phyloP scores from a whole-genome alignment of 2,113 vertebrate genomes.

The Prionailurus bengalensis region DNA sequence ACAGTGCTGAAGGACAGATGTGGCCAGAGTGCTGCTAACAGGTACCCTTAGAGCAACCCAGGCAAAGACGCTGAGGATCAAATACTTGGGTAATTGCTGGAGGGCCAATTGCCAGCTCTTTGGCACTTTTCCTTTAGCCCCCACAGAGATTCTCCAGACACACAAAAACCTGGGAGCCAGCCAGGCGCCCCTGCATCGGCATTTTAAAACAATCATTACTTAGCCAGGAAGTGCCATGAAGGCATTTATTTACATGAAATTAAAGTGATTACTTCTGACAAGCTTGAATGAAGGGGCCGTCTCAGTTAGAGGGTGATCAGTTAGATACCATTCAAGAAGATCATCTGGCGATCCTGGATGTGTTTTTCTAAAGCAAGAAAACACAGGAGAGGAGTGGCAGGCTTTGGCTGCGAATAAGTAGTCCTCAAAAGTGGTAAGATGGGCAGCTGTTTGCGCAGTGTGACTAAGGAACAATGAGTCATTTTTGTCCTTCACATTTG shows the following conservation, averaged over 20 bases:
- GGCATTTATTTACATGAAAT: conserved; percentile 22
- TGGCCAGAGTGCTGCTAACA: background rate
- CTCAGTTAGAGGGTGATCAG: background rate
- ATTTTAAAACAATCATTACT: conserved; percentile 8
- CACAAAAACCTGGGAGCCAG: background rate
- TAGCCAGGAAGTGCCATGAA: background rate
- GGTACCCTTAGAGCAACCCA: background rate
- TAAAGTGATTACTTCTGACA: conserved; percentile 59
- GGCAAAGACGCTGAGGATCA: background rate
- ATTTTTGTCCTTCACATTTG: background rate
- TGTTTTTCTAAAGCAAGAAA: background rate
- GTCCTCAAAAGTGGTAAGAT: background rate
- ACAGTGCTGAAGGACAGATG: background rate
- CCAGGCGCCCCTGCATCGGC: background rate
- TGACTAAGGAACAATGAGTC: background rate
- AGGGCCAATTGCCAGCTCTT: background rate
- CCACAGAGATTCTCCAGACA: background rate
- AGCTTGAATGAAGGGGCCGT: background rate
- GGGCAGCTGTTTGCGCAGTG: background rate
- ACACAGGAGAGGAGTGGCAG: background rate
- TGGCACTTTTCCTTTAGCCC: background rate
- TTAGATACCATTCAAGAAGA: background rate
- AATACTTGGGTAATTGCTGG: background rate
- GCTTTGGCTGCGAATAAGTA: background rate
- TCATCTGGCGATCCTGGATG: background rate